Evolutionary conservation across 2,113 vertebrate genomes (phyloP), one percentile per base, ranked within the genome.

Genomic region (Cnemophilus loriae): DNA sequence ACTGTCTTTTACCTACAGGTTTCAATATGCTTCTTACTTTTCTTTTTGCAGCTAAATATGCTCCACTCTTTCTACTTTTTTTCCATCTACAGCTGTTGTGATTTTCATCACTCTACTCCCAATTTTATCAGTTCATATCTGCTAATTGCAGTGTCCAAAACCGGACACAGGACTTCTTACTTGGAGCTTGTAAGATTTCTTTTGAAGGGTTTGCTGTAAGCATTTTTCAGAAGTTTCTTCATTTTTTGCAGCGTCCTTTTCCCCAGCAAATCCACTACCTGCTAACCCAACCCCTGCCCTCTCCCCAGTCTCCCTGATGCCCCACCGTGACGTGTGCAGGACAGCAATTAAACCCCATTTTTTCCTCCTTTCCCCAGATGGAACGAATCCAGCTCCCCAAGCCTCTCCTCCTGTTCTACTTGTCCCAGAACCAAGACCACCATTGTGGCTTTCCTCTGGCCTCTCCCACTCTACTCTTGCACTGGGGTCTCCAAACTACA

Each of bases 231-330:
- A 26, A 2, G 6, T 52, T 32, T 83, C 33, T 68, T 67, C 55
- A 8, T 21, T 60, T 84, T 86, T 83, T 53, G 11, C 8, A 47
- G 28, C 15, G 19, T 12, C 28, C 6, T 74, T 64, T 65, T 50
- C 50, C 59, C 42, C 39, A 71, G 10, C 3, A 69, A 49, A n/a
- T 46, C 23, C 33, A 7, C 9, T 37, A 26, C 15, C 16, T 59
- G 9, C 26, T 60, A 56, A 16, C 9, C 41, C 47, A 85, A 12
- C 4, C 24, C 19, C 39, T 71, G 65, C 26, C 12, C 13, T 76
- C 53, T 73, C 13, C 30, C 13, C 55, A 47, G 0, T 6, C 9
- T 17, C 22, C 16, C n/a, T 11, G 18, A 19, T 2, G 3, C 10
- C 14, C 9, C 3, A 35, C 5, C 10, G 9, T 1, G 2, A 33